A percentile compares a stretch with the other conserved stretches of the same genome.
Conservation (phyloP, 2,113 vertebrate species). For the Marmota monax region DNA sequence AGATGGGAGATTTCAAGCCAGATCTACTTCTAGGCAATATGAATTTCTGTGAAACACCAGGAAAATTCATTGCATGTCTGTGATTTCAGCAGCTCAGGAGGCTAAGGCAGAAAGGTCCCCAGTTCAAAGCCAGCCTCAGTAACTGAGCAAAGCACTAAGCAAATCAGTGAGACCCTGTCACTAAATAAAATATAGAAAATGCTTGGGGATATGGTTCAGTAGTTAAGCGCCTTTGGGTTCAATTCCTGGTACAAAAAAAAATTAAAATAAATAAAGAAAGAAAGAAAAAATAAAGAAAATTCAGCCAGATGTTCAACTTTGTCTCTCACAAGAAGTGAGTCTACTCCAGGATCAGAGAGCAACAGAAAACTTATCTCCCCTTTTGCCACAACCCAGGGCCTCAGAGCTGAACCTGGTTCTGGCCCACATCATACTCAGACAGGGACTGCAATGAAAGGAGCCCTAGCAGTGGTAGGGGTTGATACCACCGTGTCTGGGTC, state of each 20-base stretch:
- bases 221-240: too few species aligned
- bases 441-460: not conserved
- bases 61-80: not conserved
- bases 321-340: not conserved
- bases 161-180: too few species aligned
- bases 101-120: too few species aligned
- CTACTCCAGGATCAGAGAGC: not conserved
- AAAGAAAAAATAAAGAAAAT: too few species aligned
- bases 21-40: not conserved
- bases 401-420: not conserved
- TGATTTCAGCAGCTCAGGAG: too few species aligned
- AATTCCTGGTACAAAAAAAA: too few species aligned
- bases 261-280: too few species aligned
- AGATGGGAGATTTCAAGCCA: constrained; percentile 39
- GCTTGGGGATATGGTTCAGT: too few species aligned
- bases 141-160: too few species aligned
- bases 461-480: not conserved
- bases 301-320: not conserved
- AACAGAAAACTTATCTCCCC: not conserved
- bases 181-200: too few species aligned
- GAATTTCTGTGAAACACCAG: not conserved
- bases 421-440: not conserved
- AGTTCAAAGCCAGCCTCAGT: too few species aligned
- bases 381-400: not conserved
- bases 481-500: not conserved